Evolutionary conservation across 2,888 invertebrate genomes (phyloP), one percentile per base, ranked within the genome.

Genomic region (Sycophila texana): DNA sequence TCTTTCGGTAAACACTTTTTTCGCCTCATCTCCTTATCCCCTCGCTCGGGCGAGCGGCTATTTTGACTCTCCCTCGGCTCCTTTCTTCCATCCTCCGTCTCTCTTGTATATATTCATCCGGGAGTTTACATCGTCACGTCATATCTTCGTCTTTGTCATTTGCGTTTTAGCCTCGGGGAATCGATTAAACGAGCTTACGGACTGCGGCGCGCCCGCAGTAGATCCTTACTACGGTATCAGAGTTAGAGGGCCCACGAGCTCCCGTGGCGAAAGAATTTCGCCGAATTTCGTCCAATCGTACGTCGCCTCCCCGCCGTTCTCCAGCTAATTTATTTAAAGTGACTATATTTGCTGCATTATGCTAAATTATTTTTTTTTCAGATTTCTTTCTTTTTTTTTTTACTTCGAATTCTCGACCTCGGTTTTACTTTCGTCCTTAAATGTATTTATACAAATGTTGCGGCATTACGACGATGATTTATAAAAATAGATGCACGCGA

Each of bases 261-360:
- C 70, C 70, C 39, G 71, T n/a, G 71, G 71, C 58, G 71, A 71
- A 71, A 49, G 18, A 16, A 49, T 71, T 71, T 71, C 58, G 58
- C 30, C 49, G 71, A 71, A 71, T 60, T 71, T 71, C 22, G 71
- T 14, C 26, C n/a, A 12, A 18, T 39, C 49, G 39, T 39, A 10
- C 55, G 5, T 39, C 39, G 22, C 12, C 16, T 30, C 61, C 16
- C 16, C 30, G 14, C 14, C 65, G 65, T n/a, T 10, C 39, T 39
- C 39, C 10, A 20, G 47, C 65, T 65, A 65, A 47, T 65, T 65
- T 65, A 65, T 65, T 65, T 65, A 65, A n/a, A 39, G 39, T 47
- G 61, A 14, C 3, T 14, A 26, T 26, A 26, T 26, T 26, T 2
- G 30, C 4, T 30, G 3, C 16, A 2, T 30, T 16, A 16, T n/a